Evolutionary conservation across 1,140 invertebrate genomes (phyloP).

Genomic region (Macrobrachium rosenbergii): DNA sequence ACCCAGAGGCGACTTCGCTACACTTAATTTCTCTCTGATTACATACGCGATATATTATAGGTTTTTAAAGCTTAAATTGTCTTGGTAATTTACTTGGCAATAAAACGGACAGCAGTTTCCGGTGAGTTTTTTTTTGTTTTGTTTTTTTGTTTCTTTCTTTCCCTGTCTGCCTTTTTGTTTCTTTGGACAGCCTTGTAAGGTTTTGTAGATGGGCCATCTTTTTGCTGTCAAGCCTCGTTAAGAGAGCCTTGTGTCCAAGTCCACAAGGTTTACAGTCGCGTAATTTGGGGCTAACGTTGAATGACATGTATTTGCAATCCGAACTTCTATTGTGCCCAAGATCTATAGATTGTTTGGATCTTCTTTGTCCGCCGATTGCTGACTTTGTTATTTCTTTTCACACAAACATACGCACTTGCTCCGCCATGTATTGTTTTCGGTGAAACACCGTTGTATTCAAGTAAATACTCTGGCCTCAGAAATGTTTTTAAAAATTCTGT

Average conservation of each 20-base stretch:
- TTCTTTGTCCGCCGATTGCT: not conserved
- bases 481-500: no score
- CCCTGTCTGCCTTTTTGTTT: no score
- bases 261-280: not conserved
- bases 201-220: not conserved
- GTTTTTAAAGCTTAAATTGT: conserved; percentile 59
- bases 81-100: conserved; percentile 50
- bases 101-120: conserved; percentile 59
- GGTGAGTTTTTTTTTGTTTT: conserved; percentile 2
- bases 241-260: not conserved
- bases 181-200: not conserved
- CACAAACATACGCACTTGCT: not conserved
- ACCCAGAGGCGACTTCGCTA: conserved; percentile 17
- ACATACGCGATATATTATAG: conserved; percentile 57
- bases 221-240: not conserved
- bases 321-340: conserved; percentile 8
- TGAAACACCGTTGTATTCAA: no score
- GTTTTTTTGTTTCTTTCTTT: conserved; percentile 6
- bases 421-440: not conserved
- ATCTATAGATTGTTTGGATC: conserved; percentile 10
- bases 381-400: not conserved
- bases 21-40: conserved; percentile 57
- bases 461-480: no score
- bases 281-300: not conserved
- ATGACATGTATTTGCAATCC: conserved; percentile 20